Evolutionary conservation across 2,888 invertebrate genomes (phyloP), one percentile per base, ranked within the genome.

Genomic region (Drosophila ustulata): DNA sequence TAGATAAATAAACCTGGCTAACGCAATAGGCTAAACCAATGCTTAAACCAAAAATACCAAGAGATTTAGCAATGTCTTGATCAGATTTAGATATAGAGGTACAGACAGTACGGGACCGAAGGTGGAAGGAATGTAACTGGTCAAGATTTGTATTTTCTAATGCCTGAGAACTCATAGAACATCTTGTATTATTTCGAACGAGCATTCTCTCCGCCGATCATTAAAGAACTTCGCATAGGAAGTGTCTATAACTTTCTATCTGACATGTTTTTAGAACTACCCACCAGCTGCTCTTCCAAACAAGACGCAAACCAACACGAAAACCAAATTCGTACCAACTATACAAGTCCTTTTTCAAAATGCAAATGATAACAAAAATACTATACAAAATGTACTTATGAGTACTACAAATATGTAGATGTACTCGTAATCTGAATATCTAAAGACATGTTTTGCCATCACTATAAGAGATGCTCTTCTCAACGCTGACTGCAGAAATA

Each of bases 401-500:
- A 55, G 43, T 45, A 45, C n/a, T 2, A 41, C 7, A 7, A 6
- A 23, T 43, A 32, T 46, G 51, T 59, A 55, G 71, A 34, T 53
- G 53, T 72, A 67, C 52, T 49, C 39, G 39, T 37, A 37, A 47
- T 57, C 34, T 26, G 47, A 57, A 53, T 71, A 65, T 62, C 62
- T 63, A 65, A 65, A 41, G 74, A 78, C 70, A 66, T 76, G 67
- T 75, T 81, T 89, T 89, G 89, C 85, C 89, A 89, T 85, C 88
- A 89, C 82, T 80, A 89, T 51, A 78, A 87, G 89, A 86, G 77
- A 87, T 75, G 71, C 85, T 88, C 80, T 89, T 90, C 90, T 89
- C 83, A 90, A 89, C 90, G 90, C 90, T 90, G 90, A 90, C 91
- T 90, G 90, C 90, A 90, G 87, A 90, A 87, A 75, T 90, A 90